Evolutionary conservation across 1,140 invertebrate genomes (phyloP).

Genomic region (Drosophila serrata): DNA sequence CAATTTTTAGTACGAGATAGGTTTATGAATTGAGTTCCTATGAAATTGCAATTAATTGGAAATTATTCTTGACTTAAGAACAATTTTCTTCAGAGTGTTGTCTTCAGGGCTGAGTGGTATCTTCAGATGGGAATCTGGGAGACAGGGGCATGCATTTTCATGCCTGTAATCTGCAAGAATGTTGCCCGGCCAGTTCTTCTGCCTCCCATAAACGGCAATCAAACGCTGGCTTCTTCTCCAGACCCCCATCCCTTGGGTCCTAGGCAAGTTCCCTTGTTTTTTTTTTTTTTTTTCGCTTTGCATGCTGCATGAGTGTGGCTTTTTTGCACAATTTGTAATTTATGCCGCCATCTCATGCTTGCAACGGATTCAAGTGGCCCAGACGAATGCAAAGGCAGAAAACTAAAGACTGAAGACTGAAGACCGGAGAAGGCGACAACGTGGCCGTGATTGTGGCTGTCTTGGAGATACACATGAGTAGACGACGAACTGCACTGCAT

Average conservation of each 20-base stretch:
- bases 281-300: slow-evolving; percentile 24
- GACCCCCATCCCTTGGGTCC: slow-evolving; percentile 19
- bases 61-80: neutral
- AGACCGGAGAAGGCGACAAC: slow-evolving; percentile 38
- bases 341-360: slow-evolving; percentile 67
- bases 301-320: slow-evolving; percentile 39
- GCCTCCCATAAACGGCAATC: slow-evolving; percentile 68
- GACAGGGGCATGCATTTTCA: slow-evolving; percentile 46
- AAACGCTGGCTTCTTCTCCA: slow-evolving; percentile 67
- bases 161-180: slow-evolving; percentile 68
- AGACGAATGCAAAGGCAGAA: slow-evolving; percentile 56
- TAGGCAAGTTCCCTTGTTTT: slow-evolving; percentile 38
- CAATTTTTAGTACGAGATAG: neutral
- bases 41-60: neutral
- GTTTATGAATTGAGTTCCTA: neutral
- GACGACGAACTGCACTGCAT: slow-evolving; percentile 31
- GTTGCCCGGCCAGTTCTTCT: slow-evolving; percentile 64
- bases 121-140: slow-evolving; percentile 21
- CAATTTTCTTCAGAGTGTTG: slow-evolving; percentile 17
- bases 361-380: slow-evolving; percentile 57
- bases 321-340: slow-evolving; percentile 75
- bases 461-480: slow-evolving; percentile 44
- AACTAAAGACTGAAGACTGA: slow-evolving; percentile 7
- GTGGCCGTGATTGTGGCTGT: slow-evolving; percentile 51
- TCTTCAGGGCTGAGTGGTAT: slow-evolving; percentile 2